A percentile compares a stretch with the other conserved stretches of the same genome.
Evolutionary conservation across 1,140 invertebrate genomes (phyloP).

Genomic region (Alviniconcha marisindica): DNA sequence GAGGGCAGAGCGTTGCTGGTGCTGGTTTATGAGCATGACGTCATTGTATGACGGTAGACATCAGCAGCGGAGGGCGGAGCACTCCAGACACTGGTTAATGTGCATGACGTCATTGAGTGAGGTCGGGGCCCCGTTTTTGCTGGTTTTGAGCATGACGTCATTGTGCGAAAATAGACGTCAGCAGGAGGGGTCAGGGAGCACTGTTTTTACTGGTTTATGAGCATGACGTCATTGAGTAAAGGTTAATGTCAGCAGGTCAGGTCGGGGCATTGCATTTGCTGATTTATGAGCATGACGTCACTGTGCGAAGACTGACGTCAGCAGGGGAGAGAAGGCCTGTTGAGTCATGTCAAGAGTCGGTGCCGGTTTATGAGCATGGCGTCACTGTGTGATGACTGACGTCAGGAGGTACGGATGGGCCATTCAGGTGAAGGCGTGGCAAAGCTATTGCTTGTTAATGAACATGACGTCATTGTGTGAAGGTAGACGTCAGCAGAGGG

Average conservation of each 20-base stretch:
- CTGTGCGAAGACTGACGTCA: constrained; percentile 34
- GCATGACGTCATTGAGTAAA: constrained; percentile 27
- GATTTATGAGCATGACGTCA: constrained; percentile 74
- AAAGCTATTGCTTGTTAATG: background rate
- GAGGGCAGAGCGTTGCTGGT: background rate
- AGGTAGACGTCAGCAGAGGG: constrained; percentile 30
- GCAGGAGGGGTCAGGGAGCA: no score
- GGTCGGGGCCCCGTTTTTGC: no score
- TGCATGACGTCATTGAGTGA: background rate
- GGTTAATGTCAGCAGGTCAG: constrained; percentile 21
- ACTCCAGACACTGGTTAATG: background rate
- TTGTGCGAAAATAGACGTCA: constrained; percentile 35
- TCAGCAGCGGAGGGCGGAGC: no score
- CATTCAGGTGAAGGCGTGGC: no score
- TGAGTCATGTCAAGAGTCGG: no score
- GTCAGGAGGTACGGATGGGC: background rate
- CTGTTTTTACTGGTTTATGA: no score
- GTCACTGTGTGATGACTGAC: constrained; percentile 28
- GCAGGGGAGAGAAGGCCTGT: constrained; percentile 36
- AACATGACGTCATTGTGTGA: constrained; percentile 25
- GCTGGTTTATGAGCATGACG: background rate
- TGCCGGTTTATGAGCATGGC: constrained; percentile 1
- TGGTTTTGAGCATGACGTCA: constrained; percentile 6
- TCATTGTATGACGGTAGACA: no score
- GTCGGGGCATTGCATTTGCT: constrained; percentile 64